A percentile compares a stretch with the other conserved stretches of the same genome.
Conservation (phyloP, 2,888 invertebrate genomes). For the Quadroppia sp. region DNA sequence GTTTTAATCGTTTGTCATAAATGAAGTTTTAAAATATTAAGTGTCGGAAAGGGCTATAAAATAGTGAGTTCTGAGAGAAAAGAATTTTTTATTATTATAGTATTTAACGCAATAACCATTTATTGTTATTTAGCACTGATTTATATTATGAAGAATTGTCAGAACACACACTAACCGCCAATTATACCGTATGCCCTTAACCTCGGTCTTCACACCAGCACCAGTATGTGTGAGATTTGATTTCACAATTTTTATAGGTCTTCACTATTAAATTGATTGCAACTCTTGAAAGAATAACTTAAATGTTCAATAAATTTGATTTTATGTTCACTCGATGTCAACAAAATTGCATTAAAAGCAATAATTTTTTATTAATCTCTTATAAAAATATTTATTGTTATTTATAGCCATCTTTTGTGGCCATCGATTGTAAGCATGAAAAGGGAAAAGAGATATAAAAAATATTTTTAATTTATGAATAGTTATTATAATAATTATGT, state of each 20-base stretch:
- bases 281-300: no score
- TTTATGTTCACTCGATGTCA: no score
- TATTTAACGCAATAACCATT: conserved; percentile 19
- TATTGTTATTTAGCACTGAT: conserved; percentile 33
- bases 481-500: background rate
- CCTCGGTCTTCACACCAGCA: background rate
- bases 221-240: background rate
- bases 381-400: no score
- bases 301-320: background rate
- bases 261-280: no score
- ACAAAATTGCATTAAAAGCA: no score
- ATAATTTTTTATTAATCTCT: no score
- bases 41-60: background rate
- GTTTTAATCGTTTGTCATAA: background rate
- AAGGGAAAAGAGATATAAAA: background rate
- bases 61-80: background rate
- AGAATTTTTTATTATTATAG: conserved; percentile 26
- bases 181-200: background rate
- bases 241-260: background rate
- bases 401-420: no score
- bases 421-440: no score
- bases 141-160: conserved; percentile 14
- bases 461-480: background rate
- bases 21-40: conserved; percentile 11
- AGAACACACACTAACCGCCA: background rate